These are phyloP conservation scores for Melinaea menophilus DNA, from an alignment of 2,888 invertebrate genomes.

Conservation along the genomic window DNA sequence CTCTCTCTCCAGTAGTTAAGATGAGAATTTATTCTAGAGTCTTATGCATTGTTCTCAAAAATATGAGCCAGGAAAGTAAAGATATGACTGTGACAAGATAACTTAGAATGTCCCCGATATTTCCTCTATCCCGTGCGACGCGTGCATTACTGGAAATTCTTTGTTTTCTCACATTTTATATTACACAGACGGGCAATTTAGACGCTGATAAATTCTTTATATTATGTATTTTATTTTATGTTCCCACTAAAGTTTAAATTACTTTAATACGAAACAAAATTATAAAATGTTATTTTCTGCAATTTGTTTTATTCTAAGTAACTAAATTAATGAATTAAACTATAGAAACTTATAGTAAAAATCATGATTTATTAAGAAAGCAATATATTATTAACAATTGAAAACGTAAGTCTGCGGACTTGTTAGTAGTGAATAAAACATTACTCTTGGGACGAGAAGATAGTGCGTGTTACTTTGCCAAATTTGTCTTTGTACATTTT, in stretches of 20 bases:
- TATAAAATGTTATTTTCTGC: too few relatives aligned
- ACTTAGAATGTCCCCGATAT: slow-evolving; percentile 55
- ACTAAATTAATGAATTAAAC: too few relatives aligned
- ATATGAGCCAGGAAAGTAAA: slow-evolving; percentile 57
- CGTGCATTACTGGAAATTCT: slow-evolving; percentile 58
- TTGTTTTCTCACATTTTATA: slow-evolving; percentile 54
- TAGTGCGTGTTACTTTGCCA: slow-evolving; percentile 67
- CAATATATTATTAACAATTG: neutral
- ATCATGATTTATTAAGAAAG: neutral
- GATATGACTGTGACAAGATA: slow-evolving; percentile 68
- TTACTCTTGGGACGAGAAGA: slow-evolving; percentile 61
- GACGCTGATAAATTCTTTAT: slow-evolving; percentile 32
- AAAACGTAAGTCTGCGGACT: slow-evolving; percentile 44
- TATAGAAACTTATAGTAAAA: too few relatives aligned
- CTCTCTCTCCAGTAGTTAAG: slow-evolving; percentile 42
- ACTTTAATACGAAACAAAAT: too few relatives aligned
- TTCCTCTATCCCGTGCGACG: slow-evolving; percentile 50
- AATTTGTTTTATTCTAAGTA: too few relatives aligned
- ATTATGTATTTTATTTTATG: too few relatives aligned
- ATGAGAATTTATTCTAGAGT: slow-evolving; percentile 50
- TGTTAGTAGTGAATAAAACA: slow-evolving; percentile 57
- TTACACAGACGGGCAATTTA: slow-evolving; percentile 40
- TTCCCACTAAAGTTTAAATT: too few relatives aligned
- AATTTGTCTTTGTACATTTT: slow-evolving; percentile 59
- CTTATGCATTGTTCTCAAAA: slow-evolving; percentile 56